phyloP scores from a whole-genome alignment of 1,140 invertebrate species.

The Drosophila chauvacae region DNA sequence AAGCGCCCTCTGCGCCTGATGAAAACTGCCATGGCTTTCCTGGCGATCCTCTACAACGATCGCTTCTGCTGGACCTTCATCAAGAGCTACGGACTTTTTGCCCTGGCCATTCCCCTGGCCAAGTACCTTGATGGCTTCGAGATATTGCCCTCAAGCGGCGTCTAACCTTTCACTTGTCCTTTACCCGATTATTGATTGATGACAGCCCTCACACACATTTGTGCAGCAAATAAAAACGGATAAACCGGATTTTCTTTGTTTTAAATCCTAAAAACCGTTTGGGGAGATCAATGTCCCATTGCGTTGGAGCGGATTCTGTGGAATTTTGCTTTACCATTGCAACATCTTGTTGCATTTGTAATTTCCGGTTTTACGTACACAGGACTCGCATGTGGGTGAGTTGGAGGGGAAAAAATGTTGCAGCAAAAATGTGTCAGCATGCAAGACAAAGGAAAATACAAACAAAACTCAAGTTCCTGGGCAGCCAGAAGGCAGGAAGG shows the following conservation, averaged over 20 bases:
- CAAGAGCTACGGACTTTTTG: slow-evolving; percentile 57
- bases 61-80: slow-evolving; percentile 49
- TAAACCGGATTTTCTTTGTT: neutral
- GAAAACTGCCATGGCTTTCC: neutral
- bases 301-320: neutral
- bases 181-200: neutral
- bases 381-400: neutral
- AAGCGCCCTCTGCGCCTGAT: slow-evolving; percentile 6
- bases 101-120: slow-evolving; percentile 33
- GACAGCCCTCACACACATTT: too few relatives aligned
- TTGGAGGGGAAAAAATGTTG: neutral
- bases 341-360: slow-evolving; percentile 80
- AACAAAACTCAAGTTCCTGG: slow-evolving; percentile 66
- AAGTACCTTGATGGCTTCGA: slow-evolving; percentile 22
- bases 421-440: slow-evolving; percentile 72
- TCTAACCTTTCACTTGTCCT: neutral
- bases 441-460: slow-evolving; percentile 73
- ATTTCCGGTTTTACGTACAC: slow-evolving; percentile 68
- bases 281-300: neutral
- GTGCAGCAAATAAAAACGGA: neutral
- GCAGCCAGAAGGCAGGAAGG: neutral
- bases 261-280: too few relatives aligned
- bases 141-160: neutral
- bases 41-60: slow-evolving; percentile 44
- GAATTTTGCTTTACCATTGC: slow-evolving; percentile 27